Evolutionary conservation across 2,888 invertebrate genomes (phyloP).

Genomic region (Sphinx pinastri): DNA sequence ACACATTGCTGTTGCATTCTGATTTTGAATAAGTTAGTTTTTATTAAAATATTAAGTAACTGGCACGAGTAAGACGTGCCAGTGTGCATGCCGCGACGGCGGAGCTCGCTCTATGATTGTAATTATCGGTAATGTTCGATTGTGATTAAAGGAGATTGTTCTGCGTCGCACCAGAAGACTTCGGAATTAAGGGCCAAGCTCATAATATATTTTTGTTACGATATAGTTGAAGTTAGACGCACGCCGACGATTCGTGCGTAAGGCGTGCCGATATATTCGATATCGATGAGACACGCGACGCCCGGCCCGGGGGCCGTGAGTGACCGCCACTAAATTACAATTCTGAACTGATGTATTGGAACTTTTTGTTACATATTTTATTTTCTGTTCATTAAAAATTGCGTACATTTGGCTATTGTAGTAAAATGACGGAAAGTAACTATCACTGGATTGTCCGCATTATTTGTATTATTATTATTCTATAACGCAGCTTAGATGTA

Average conservation of each 20-base stretch:
- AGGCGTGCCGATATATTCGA: not conserved
- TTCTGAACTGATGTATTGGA: not conserved
- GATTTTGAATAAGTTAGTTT: slow-evolving; percentile 9
- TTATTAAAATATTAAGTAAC: slow-evolving; percentile 14
- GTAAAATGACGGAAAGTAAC: not conserved
- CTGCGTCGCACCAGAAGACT: slow-evolving; percentile 23
- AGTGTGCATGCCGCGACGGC: not conserved
- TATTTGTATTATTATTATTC: slow-evolving; percentile 26
- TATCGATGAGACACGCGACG: not conserved
- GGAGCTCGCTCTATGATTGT: slow-evolving; percentile 9
- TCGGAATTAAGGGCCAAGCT: slow-evolving; percentile 25
- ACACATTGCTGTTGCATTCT: slow-evolving; percentile 17
- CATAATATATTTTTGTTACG: slow-evolving; percentile 28
- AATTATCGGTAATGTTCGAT: slow-evolving; percentile 10
- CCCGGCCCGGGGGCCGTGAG: not conserved
- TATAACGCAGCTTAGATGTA: slow-evolving; percentile 33
- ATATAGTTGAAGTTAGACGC: slow-evolving; percentile 18
- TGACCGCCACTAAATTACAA: not conserved
- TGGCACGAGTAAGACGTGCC: not conserved
- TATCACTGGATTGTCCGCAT: slow-evolving; percentile 23
- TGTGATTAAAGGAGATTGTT: slow-evolving; percentile 25
- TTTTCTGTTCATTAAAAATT: not conserved
- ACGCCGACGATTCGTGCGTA: not conserved
- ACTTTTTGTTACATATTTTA: not conserved
- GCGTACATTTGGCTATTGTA: not conserved